Evolutionary conservation across 2,888 invertebrate species (phyloP), one percentile per base, ranked within the genome.

Genomic region (Diadegma fenestrale): DNA sequence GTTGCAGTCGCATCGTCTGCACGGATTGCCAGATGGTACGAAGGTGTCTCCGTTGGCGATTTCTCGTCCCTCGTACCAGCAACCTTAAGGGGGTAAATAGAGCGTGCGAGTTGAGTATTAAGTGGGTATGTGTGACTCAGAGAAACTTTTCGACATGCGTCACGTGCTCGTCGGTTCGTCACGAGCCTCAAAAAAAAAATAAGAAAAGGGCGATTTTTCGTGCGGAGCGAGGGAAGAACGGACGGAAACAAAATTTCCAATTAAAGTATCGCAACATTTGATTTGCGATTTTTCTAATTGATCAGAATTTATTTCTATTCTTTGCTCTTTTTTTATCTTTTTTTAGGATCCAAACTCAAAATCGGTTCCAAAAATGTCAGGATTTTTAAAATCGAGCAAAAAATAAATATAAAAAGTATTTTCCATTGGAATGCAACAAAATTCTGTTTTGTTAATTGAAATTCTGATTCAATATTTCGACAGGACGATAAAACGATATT

Each of bases 61-160:
- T 91, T 96, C 95, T 79, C 94, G 94, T 12, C 96, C 96, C 91
- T 97, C 96, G 94, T 96, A 96, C 93, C 96, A 95, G 93, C 98
- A 98, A 93, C 96, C 97, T 96, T 43, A 5, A 37, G 61, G 26
- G 93, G 89, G 76, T n/a, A 82, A 58, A 73, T 33, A 45, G 45
- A 45, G 41, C 66, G 66, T 66, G 58, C 58, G 26, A 58, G 58
- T 14, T 58, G 58, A 58, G 26, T 58, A 37, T 37, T 10, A 37
- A 37, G 37, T 1, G 66, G 22, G 41, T 22, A 17, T 19, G 43
- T 19, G 43, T 66, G 41, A 12, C 43, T 68, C 68, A 68, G 26
- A 68, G 17, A 0, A 66, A 41, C 14, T 43, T 68, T 26, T 26
- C 26, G 26, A 58, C 26, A 58, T 26, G 58, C 58, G 26, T 58